phyloP scores from a whole-genome alignment of 2,797 vertebrate species.

The Halcyon chelicuti region DNA sequence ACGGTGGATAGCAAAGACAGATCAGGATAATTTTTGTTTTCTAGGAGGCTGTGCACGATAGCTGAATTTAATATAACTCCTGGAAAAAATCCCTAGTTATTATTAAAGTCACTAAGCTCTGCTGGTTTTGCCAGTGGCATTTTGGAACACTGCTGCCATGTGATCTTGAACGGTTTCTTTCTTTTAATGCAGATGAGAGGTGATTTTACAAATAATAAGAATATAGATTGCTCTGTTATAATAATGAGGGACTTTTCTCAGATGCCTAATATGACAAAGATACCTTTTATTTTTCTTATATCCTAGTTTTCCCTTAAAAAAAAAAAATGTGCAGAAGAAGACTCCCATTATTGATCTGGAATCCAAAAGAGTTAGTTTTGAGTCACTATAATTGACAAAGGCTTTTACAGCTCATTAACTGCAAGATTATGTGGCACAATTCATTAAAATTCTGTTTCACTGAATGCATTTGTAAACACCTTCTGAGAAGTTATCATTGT shows the following conservation, averaged over 20 bases:
- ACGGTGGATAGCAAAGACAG: not conserved
- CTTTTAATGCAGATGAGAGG: not conserved
- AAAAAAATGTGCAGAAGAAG: slow-evolving; percentile 5
- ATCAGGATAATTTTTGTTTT: not conserved
- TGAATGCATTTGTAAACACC: slow-evolving; percentile 78
- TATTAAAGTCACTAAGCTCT: slow-evolving; percentile 29
- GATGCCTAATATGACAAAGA: not conserved
- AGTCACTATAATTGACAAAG: slow-evolving; percentile 77
- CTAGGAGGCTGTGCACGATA: not conserved
- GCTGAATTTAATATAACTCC: not conserved
- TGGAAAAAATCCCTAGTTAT: not conserved
- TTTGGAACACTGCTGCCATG: slow-evolving; percentile 4
- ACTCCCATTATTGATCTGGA: slow-evolving; percentile 75
- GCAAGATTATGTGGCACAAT: slow-evolving; percentile 79
- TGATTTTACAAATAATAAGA: slow-evolving; percentile 25
- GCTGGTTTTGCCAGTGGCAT: slow-evolving; percentile 23
- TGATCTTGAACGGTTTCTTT: slow-evolving; percentile 41
- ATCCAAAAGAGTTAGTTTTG: slow-evolving; percentile 74
- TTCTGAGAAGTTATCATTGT: slow-evolving; percentile 75
- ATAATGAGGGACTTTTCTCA: not conserved
- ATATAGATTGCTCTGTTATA: not conserved
- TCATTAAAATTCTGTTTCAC: slow-evolving; percentile 82
- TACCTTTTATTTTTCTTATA: slow-evolving; percentile 22
- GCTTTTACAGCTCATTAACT: slow-evolving; percentile 81
- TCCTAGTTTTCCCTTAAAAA: slow-evolving; percentile 44